phyloP scores from a whole-genome alignment of 2,113 vertebrate species.

The Donacobius atricapilla region DNA sequence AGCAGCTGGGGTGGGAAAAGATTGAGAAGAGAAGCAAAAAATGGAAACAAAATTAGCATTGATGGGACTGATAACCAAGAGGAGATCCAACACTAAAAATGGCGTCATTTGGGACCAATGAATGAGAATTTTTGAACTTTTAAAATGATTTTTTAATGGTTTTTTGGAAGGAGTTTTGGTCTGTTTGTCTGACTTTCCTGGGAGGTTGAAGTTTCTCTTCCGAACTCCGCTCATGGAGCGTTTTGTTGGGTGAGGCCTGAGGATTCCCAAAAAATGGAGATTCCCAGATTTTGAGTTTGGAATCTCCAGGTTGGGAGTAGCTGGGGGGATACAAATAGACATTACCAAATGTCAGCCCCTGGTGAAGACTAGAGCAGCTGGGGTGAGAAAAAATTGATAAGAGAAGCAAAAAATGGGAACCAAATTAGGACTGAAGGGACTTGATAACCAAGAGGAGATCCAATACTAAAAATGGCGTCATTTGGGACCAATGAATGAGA shows the following conservation, averaged over 20 bases:
- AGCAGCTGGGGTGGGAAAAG: not conserved
- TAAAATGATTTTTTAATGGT: too few species aligned
- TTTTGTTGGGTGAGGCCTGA: not conserved
- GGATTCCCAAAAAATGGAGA: not conserved
- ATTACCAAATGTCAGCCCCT: not conserved
- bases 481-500: not conserved
- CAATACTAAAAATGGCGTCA: not conserved
- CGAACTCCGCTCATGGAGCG: not conserved
- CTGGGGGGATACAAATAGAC: rapidly evolving
- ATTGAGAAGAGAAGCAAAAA: not conserved
- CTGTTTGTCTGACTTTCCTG: not conserved
- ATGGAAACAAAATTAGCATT: not conserved
- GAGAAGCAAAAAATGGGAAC: not conserved
- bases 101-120: too few species aligned
- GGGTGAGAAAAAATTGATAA: not conserved
- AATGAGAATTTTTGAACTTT: not conserved
- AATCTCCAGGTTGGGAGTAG: rapidly evolving
- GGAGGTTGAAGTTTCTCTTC: not conserved
- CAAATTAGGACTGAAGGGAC: rapidly evolving
- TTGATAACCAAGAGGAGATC: not conserved
- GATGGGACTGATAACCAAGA: not conserved
- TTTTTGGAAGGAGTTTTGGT: not conserved
- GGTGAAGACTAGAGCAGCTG: not conserved
- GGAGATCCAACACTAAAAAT: not conserved
- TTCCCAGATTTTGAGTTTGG: not conserved